Evolutionary conservation across 2,888 invertebrate genomes (phyloP), one percentile per base, ranked within the genome.

Genomic region (Tiphia femorata): DNA sequence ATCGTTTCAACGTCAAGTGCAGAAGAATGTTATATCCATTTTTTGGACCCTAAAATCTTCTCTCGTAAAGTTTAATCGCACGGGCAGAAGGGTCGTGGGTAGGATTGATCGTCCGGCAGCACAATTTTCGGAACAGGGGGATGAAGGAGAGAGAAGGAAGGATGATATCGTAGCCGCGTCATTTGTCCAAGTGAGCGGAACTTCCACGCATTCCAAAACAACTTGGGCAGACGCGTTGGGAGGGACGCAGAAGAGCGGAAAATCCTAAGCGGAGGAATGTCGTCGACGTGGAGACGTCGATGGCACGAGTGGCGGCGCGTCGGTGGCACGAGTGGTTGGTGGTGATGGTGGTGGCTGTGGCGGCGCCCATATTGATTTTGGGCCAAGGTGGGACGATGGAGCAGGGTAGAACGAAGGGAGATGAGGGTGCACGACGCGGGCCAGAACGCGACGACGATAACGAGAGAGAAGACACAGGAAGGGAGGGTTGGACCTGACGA

Each of bases 291-390:
- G 16, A 8, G 17, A 16, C 10, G 19, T 14, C 4, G 17, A 21
- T 21, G 40, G 29, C n/a, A 48, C 8, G 30, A 41, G 29, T 42
- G 43, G 46, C 25, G 49, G 21, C 49, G 51, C 40, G 53, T 23
- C 37, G 54, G 46, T 54, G 51, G 41, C 38, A 8, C 49, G 51
- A 56, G 38, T 29, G 21, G 48, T 48, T 54, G 42, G 23, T 30
- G 23, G 38, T 38, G 48, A 25, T 48, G 57, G 50, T 25, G 53
- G 59, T 56, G 38, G 40, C 55, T 37, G 38, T 55, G 63, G 56
- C 58, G 55, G 52, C 58, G 58, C 53, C 55, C 70, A 65, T 75
- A 74, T 75, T 71, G 72, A 76, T 77, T 75, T 75, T 69, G 67
- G 66, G 52, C 61, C 66, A 70, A 62, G 64, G 49, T 50, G 58